These are phyloP conservation scores for Poecilia velifera DNA, from an alignment of 2,797 vertebrate genomes.

Conservation along the genomic window DNA sequence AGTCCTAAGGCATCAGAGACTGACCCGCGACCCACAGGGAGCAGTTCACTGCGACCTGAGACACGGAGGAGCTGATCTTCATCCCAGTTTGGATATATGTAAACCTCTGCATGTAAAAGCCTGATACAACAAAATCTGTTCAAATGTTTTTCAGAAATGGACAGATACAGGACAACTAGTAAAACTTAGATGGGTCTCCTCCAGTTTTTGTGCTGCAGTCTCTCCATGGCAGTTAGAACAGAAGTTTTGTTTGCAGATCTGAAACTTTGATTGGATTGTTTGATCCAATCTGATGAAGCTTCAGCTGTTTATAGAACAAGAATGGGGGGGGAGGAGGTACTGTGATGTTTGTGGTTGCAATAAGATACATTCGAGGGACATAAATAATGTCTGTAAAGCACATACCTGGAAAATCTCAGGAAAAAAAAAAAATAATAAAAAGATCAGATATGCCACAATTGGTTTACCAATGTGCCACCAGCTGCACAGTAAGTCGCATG, in stretches of 20 bases:
- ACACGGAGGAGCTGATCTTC: not conserved
- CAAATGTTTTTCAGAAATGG: not conserved
- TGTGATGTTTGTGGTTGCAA: not conserved
- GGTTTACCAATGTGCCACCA: not conserved
- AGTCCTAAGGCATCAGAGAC: not conserved
- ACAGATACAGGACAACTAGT: not conserved
- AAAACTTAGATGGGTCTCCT: slow-evolving; percentile 34
- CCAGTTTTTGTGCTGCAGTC: slow-evolving; percentile 46
- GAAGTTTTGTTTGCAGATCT: slow-evolving; percentile 17
- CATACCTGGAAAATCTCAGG: not conserved
- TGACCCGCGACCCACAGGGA: no score
- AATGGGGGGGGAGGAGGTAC: not conserved
- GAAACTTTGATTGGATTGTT: slow-evolving; percentile 6
- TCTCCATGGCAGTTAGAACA: slow-evolving; percentile 37
- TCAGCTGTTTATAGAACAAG: not conserved
- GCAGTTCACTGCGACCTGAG: no score
- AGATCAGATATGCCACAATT: not conserved
- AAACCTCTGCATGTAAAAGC: not conserved
- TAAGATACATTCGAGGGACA: not conserved
- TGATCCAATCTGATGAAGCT: not conserved
- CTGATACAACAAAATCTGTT: not conserved
- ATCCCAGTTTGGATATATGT: not conserved
- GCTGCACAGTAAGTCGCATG: no score
- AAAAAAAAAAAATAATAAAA: not conserved
- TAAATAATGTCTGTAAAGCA: not conserved